Base-by-base conservation (phyloP, 2,113 vertebrate species). In the Carassius auratus region DNA sequence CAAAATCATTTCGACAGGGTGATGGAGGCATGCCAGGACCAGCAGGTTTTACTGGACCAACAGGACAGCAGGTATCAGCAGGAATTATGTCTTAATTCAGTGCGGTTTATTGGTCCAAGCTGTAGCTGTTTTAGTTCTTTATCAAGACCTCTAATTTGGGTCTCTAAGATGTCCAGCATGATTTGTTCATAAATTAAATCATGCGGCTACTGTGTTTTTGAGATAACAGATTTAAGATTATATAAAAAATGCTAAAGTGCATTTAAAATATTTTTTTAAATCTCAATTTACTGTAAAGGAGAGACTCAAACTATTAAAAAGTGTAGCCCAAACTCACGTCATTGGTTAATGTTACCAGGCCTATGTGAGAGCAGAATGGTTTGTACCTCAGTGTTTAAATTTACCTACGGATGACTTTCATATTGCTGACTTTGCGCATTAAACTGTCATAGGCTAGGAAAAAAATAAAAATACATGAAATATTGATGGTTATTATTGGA, bases 1-100 rank as follows among this genome's bases (percentile, higher is more conserved):
- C 17, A 77, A 77, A 55, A 19, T 30, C 12, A 26, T 81, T 87
- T 30, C 80, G 21, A 84, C 80, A 92, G 91, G 91, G 91, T 2
- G 90, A 90, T n/a, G 80, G 77, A 48, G 91, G 91, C 1, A 33
- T 75, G 6, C 64, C 88, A 26, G 91, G 91, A 55, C 64, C 66
- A 14, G n/a, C n/a, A 12, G 91, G 91, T 4, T 64, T 76, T 14
- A 10, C 48, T 3, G 91, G 91, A 83, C 59, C 85, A 10, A 84
- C 73, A 81, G 91, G 90, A 78, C 87, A 66, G 30, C 69, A 78
- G 90, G 90, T 91, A 80, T 73, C 42, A 45, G 3, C 42, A 45
- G 5, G 42, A 45, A 45, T 9, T 45, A 45, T 45, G 42, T 45
- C 0, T 45, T 45, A 8, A 45, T 42, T 26, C 26, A 45, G 8